These are phyloP conservation scores for Syngnathus acus DNA, from an alignment of 2,797 vertebrate genomes.

Conservation along the genomic window DNA sequence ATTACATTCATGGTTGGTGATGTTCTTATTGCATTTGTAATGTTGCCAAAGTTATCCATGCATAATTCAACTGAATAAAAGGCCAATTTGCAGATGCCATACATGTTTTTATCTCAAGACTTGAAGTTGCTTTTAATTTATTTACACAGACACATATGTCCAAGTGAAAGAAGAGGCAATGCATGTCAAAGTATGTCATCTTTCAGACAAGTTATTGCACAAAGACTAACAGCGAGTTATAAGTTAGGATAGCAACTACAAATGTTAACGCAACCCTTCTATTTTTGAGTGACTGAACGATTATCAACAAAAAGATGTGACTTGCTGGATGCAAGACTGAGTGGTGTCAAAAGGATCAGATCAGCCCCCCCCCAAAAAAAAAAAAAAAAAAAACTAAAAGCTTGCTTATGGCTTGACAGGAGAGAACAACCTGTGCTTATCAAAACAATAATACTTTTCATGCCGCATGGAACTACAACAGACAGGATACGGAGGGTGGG, in stretches of 20 bases:
- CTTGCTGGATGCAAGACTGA: slow-evolving; percentile 6
- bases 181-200: not conserved
- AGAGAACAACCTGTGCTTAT: slow-evolving; percentile 9
- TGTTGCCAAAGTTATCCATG: not conserved
- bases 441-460: slow-evolving; percentile 15
- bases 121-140: not conserved
- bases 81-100: not conserved
- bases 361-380: slow-evolving; percentile 16
- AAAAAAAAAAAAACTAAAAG: not conserved
- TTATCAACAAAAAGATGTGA: not conserved
- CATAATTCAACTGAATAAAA: no score
- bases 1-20: not conserved
- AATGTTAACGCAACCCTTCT: not conserved
- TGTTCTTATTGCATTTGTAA: not conserved
- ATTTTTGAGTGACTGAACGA: not conserved
- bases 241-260: not conserved
- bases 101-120: not conserved
- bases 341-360: slow-evolving; percentile 14
- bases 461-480: slow-evolving; percentile 1
- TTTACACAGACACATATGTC: not conserved
- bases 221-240: not conserved
- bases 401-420: slow-evolving; percentile 3
- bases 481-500: slow-evolving; percentile 7
- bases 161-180: not conserved
- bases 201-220: not conserved